A percentile compares a stretch with the other conserved stretches of the same genome.
Evolutionary conservation across 92 coral and sea anemone species (phyloP).

Genomic region (Epizoanthus illoricatus): DNA sequence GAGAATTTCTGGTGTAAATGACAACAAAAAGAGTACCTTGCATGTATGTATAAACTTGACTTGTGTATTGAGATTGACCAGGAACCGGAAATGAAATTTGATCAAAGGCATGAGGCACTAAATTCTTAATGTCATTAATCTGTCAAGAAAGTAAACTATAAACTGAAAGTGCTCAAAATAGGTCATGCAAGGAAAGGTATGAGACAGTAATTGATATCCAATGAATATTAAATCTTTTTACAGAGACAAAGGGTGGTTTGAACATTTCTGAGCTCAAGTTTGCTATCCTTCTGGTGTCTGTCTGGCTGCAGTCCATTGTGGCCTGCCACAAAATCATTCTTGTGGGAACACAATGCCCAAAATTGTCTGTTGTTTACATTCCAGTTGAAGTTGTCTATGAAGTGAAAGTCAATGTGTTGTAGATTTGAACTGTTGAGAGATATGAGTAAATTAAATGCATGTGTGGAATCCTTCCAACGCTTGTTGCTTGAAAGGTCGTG

Average conservation of each 20-base stretch:
- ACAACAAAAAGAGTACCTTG: not conserved
- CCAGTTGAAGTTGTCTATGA: conserved; percentile 22
- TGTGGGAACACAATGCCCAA: conserved; percentile 41
- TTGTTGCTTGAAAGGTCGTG: not conserved
- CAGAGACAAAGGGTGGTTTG: too few relatives aligned
- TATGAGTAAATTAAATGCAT: conserved; percentile 20
- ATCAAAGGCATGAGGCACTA: conserved; percentile 28
- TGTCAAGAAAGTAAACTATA: not conserved
- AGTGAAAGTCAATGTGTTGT: conserved; percentile 31
- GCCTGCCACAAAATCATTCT: conserved; percentile 5
- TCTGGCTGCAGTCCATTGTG: not conserved
- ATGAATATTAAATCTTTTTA: not conserved
- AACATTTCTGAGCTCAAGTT: not conserved
- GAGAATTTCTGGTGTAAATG: not conserved
- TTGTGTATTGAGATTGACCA: not conserved
- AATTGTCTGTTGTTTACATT: conserved; percentile 41
- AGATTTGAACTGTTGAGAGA: conserved; percentile 32
- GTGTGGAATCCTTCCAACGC: conserved; percentile 29
- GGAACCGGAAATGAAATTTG: conserved; percentile 18
- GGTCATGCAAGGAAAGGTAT: conserved; percentile 5
- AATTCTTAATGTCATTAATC: conserved; percentile 24
- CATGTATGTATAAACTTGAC: too few relatives aligned
- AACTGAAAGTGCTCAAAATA: not conserved
- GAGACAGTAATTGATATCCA: not conserved
- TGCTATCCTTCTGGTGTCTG: not conserved